Evolutionary conservation across 2,888 invertebrate genomes (phyloP), one percentile per base, ranked within the genome.

Genomic region (Glomeris marginata): DNA sequence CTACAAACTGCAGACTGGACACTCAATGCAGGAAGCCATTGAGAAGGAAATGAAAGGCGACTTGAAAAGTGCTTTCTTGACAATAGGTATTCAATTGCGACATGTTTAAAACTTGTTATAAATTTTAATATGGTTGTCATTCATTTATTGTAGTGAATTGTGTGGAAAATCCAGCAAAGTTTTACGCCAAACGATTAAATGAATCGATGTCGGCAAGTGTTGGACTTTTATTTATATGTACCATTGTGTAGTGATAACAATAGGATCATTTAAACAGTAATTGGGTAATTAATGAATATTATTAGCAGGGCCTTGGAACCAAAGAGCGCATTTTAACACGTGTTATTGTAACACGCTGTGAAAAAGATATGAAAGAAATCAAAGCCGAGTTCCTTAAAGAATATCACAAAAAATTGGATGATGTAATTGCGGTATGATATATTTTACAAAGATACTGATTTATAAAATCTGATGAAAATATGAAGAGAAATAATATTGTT

Each of bases 301-400:
- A 36, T 11, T 11, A 38, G 28, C 58, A 66, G 63, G 91, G 91
- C 3, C 66, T 84, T 56, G 92, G 91, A 52, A 91, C 91, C 4
- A 81, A 86, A 62, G 91, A 92, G 65, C 74, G 77, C 45, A 81
- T 84, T 59, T 72, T 92, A 57, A 88, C 91, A 59, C 80, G 91
- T 61, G 71, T 91, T 51, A 75, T 90, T 60, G 81, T 85, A 44
- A 84, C 86, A 1, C 77, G 87, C 58, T 77, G 77, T 61, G 84
- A 88, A 22, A 41, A 46, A 13, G 50, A 52, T 37, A 41, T 50
- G 50, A 22, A 36, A n/a, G 22, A 46, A 13, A 85, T 91, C 61
- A 83, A 85, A 58, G 73, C 76, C 54, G 81, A 81, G 60, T 92
- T 83, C 69, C 28, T 28, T 28, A 28, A 8, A 28, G 28, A 28